Base-by-base conservation (phyloP, 2,888 invertebrate genomes). In the Steinernema scapterisci region DNA sequence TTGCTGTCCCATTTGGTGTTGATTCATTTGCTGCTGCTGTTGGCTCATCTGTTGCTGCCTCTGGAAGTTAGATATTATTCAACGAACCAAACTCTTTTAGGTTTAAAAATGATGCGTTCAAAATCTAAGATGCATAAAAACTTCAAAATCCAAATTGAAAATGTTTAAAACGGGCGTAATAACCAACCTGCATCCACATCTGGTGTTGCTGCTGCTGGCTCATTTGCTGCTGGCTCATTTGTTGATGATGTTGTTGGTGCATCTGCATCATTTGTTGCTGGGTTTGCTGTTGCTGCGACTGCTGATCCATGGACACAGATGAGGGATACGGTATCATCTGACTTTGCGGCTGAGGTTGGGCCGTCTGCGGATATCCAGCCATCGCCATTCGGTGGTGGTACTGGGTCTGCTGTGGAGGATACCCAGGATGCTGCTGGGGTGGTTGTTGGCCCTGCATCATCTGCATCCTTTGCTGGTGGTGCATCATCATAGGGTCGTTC, bases 321-420 rank as follows among this genome's bases (percentile, higher is more conserved):
- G 27, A 16, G 1, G 63, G 63, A 63, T 63, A 63, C 63, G 63
- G 63, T 63, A 63, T 63, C 63, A 63, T 63, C 27, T 63, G 54
- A 54, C 54, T 31, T 16, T 63, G 51, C 44, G 72, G 46, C 16
- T 46, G 38, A 16, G 45, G 51, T 31, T 48, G 38, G 6, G 31
- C 48, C 31, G 31, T 1, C 51, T 45, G 31, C 6, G 45, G 46
- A 16, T 48, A 72, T 21, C 72, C 72, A 21, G 45, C 72, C 48
- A 52, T 52, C n/a, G 45, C 72, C 72, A 72, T 31, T 7, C 72
- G 21, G n/a, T 72, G 45, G 45, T 46, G 48, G 19, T 48, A 16
- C 46, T 46, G 52, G 3, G 72, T 52, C 21, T 31, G 72, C 21
- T 45, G 38, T 11, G 71, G 45, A 51, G 52, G 38, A 48, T 52